Evolutionary conservation across 2,797 vertebrate genomes (phyloP), one percentile per base, ranked within the genome.

Genomic region (Loris lydekkerianus): DNA sequence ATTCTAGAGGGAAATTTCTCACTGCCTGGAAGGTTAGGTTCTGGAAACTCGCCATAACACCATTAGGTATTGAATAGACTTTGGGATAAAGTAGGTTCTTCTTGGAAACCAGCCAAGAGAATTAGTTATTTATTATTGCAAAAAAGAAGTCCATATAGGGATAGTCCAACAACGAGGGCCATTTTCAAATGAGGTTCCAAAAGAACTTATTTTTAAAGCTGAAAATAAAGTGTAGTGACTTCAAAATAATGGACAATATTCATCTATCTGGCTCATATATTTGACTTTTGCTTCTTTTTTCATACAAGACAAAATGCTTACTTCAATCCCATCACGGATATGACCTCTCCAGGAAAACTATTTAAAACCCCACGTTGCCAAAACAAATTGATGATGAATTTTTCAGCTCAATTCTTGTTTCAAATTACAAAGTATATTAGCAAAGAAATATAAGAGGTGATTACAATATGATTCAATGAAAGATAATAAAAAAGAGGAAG

Each of bases 181-280:
- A 76, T 53, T 95, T 94, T 89, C 84, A 76, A 92, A 90, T 10
- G 13, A 93, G 81, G 23, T 86, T 94, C 63, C 40, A 21, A 83
- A 96, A 78, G 60, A 75, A 27, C 40, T 83, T 88, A 65, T 61
- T 89, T 95, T 95, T 63, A 82, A 72, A 94, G 63, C 29, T 70
- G 69, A 91, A 96, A 94, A 78, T 34, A 91, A 97, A 94, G 85
- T 53, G 8, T 18, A 77, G 78, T 72, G 58, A 93, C 96, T 95
- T 97, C 97, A 97, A 98, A 98, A 96, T 60, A 95, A 84, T 94
- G 93, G 97, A 97, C 94, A 97, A 93, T 94, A 96, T 77, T 94
- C 87, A 97, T 46, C 94, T 83, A 97, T 96, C 95, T 95, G 46
- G 72, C 93, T 94, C 73, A 49, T 61, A 70, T 75, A 94, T 91